These are phyloP conservation scores for Ommatoiulus sabulosus DNA, from an alignment of 2,888 invertebrate species.

Conservation along the genomic window DNA sequence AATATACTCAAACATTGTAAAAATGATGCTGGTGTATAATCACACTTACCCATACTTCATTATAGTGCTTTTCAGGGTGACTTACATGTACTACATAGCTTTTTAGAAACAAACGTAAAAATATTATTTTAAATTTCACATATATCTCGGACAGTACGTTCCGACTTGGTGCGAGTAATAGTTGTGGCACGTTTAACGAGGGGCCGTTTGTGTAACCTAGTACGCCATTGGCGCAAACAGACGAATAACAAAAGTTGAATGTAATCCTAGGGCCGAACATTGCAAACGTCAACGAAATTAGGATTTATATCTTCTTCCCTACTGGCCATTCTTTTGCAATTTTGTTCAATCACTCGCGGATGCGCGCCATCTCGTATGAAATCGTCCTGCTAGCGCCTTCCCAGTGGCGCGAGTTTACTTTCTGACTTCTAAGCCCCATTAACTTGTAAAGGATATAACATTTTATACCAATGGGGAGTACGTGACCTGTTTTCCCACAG, in stretches of 20 bases:
- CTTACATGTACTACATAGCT: too few relatives aligned
- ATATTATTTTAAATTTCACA: neutral
- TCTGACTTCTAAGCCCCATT: constrained; percentile 39
- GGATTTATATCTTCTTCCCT: constrained; percentile 46
- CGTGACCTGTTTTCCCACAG: constrained; percentile 23
- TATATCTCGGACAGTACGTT: neutral
- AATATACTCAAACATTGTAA: too few relatives aligned
- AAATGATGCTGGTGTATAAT: too few relatives aligned
- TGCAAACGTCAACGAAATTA: constrained; percentile 45
- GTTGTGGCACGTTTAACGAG: constrained; percentile 25
- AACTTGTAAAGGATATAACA: constrained; percentile 47
- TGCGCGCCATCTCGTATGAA: neutral
- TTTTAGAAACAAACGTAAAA: too few relatives aligned
- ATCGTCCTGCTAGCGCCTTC: neutral
- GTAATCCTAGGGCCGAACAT: constrained; percentile 10
- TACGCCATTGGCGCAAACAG: constrained; percentile 5
- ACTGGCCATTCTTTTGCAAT: constrained; percentile 38
- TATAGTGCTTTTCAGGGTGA: too few relatives aligned
- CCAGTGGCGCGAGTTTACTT: constrained; percentile 27
- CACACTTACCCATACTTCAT: too few relatives aligned
- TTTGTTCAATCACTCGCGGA: constrained; percentile 44
- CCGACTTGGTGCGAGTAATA: neutral
- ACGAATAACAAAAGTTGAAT: neutral
- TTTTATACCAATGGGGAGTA: constrained; percentile 41
- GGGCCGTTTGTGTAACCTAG: neutral